Percentiles rank a stretch among this genome's conserved stretches.
These are phyloP conservation scores for Butorides virescens DNA, from an alignment of 2,113 vertebrate species.

Conservation along the genomic window DNA sequence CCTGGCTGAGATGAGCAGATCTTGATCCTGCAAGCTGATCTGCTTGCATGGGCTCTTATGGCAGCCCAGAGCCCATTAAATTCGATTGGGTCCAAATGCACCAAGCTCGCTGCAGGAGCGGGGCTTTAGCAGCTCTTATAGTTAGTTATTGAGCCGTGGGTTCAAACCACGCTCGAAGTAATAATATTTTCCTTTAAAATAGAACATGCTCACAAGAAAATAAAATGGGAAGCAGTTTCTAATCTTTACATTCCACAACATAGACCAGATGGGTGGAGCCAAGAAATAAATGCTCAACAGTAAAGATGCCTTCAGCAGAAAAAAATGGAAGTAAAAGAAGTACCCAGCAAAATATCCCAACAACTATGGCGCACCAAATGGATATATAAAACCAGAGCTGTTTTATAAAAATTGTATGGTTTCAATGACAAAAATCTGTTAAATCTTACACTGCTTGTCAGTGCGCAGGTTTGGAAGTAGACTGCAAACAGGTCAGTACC, in stretches of 20 bases:
- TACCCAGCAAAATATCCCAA: neutral
- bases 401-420: conserved; percentile 20
- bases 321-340: neutral
- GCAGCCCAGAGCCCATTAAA: neutral
- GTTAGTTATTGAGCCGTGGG: neutral
- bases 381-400: conserved; percentile 9
- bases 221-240: neutral
- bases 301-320: neutral
- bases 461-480: conserved; percentile 15
- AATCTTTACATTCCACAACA: conserved; percentile 12
- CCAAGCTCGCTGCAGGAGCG: neutral
- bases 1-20: neutral
- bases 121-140: neutral
- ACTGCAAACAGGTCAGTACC: conserved; percentile 19
- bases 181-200: neutral
- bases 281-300: neutral
- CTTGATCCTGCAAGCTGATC: neutral
- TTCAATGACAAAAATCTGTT: conserved; percentile 58
- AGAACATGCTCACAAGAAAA: neutral
- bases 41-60: neutral
- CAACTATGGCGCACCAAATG: neutral
- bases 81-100: neutral
- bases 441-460: conserved; percentile 26
- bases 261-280: neutral
- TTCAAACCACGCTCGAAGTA: neutral